phyloP scores from a whole-genome alignment of 1,140 invertebrate genomes.

The Heliconius melpomene region DNA sequence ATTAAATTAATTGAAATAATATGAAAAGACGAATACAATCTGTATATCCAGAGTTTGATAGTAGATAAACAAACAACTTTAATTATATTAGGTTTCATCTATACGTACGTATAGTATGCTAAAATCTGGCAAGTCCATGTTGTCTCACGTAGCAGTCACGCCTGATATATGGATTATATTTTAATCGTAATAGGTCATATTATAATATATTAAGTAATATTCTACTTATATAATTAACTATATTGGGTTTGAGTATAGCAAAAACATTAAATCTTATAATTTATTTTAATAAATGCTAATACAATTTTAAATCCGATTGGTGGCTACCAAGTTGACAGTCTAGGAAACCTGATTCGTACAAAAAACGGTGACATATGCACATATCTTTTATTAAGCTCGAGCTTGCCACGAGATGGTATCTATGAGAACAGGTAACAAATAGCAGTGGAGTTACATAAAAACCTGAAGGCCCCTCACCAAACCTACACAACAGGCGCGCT shows the following conservation, averaged over 20 bases:
- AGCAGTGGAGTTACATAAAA: constrained; percentile 47
- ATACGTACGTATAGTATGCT: too few relatives aligned
- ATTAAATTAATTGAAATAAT: too few relatives aligned
- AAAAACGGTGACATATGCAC: constrained; percentile 39
- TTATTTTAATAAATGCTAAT: constrained; percentile 36
- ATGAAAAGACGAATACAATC: too few relatives aligned
- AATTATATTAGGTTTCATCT: too few relatives aligned
- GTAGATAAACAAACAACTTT: too few relatives aligned
- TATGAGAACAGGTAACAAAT: constrained; percentile 50
- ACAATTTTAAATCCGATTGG: constrained; percentile 44
- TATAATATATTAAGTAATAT: too few relatives aligned
- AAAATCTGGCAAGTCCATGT: too few relatives aligned
- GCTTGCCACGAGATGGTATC: constrained; percentile 44
- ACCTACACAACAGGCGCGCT: constrained; percentile 46
- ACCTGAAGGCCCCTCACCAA: constrained; percentile 50
- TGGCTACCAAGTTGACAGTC: constrained; percentile 43
- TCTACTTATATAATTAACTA: background rate
- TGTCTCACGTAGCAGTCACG: too few relatives aligned
- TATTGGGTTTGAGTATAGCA: background rate
- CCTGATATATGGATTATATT: too few relatives aligned
- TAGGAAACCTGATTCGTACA: constrained; percentile 39
- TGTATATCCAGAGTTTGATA: too few relatives aligned
- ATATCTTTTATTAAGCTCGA: constrained; percentile 27
- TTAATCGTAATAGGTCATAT: too few relatives aligned
- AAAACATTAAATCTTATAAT: constrained; percentile 30